Percentiles rank a stretch among this genome's conserved stretches.
phyloP scores from a whole-genome alignment of 2,888 invertebrate genomes.

The Penaeus monodon region DNA sequence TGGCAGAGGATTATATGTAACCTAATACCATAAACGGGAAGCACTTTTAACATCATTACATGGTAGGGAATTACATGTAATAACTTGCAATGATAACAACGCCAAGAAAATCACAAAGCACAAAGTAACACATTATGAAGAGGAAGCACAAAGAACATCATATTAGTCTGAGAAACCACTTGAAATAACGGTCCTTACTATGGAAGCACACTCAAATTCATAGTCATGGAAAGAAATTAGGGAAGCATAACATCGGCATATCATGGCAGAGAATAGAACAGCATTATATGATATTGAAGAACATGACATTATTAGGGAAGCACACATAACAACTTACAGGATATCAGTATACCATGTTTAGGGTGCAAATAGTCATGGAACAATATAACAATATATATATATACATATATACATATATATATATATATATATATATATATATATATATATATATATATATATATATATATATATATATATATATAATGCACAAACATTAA shows the following conservation, averaged over 20 bases:
- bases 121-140: slow-evolving; percentile 12
- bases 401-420: too few species aligned
- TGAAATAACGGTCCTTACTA: too few species aligned
- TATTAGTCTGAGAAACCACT: slow-evolving; percentile 1
- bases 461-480: too few species aligned
- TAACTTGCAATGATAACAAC: too few species aligned
- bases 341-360: slow-evolving; percentile 20
- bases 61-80: background rate
- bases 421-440: too few species aligned
- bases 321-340: background rate
- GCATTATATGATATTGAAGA: background rate
- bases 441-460: too few species aligned
- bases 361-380: slow-evolving; percentile 31
- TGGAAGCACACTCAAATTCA: background rate
- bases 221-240: background rate
- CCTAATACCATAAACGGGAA: background rate
- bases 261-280: background rate
- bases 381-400: too few species aligned
- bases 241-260: slow-evolving; percentile 7
- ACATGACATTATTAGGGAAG: slow-evolving; percentile 24
- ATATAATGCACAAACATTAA: too few species aligned
- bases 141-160: slow-evolving; percentile 25
- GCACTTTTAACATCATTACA: background rate
- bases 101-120: slow-evolving; percentile 1
- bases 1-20: background rate